Percentiles rank a stretch among this genome's conserved stretches.
These are phyloP conservation scores for Halcyon smyrnensis DNA, from an alignment of 2,797 vertebrate species.

Conservation along the genomic window DNA sequence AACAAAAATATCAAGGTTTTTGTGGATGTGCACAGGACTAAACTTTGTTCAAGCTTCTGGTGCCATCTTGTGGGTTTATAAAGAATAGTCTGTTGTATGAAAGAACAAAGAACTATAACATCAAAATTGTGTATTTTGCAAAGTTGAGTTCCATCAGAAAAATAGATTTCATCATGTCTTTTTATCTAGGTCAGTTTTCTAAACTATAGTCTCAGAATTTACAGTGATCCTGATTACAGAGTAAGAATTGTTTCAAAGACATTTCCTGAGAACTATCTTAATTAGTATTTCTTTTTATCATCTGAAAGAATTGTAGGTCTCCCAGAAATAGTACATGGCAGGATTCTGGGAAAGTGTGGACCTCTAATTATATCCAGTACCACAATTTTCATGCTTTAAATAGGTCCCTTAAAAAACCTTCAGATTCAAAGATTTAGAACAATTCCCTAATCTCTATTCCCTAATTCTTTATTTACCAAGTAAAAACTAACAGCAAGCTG, in stretches of 20 bases:
- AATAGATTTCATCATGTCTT: neutral
- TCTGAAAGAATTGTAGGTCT: neutral
- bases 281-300: neutral
- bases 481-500: neutral
- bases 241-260: neutral
- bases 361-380: neutral
- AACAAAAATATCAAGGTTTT: neutral
- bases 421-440: neutral
- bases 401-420: neutral
- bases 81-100: neutral
- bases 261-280: neutral
- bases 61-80: slow-evolving; percentile 50
- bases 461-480: neutral
- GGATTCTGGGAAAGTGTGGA: neutral
- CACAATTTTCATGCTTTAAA: neutral
- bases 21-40: accelerated
- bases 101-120: neutral
- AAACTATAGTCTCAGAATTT: neutral
- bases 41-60: neutral
- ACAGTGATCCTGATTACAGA: accelerated
- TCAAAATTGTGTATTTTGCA: accelerated
- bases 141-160: neutral
- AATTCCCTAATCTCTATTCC: neutral
- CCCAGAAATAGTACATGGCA: accelerated
- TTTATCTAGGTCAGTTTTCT: neutral